These are phyloP conservation scores for Pterostichus madidus DNA, from an alignment of 2,888 invertebrate species.

Conservation along the genomic window DNA sequence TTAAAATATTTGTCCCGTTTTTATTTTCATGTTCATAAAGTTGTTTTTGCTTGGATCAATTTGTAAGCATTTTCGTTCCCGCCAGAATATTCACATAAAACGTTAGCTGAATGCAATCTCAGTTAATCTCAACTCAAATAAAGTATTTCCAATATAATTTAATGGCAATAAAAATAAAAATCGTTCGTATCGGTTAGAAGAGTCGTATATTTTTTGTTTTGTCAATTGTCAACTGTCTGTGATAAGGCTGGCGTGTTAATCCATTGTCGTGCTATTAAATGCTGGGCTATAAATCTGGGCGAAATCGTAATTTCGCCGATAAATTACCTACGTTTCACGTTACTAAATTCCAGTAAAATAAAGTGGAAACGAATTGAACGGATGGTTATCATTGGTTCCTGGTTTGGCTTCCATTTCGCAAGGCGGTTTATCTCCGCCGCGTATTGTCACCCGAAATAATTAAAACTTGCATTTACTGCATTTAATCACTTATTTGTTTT, in stretches of 20 bases:
- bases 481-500: slow-evolving; percentile 1
- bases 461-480: slow-evolving; percentile 2
- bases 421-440: background rate
- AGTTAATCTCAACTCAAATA: slow-evolving; percentile 43
- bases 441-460: slow-evolving; percentile 6
- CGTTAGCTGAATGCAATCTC: slow-evolving; percentile 31
- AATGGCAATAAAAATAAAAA: slow-evolving; percentile 54
- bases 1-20: no score
- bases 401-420: slow-evolving; percentile 6
- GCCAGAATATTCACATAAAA: slow-evolving; percentile 13
- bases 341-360: slow-evolving; percentile 62
- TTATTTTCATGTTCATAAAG: no score
- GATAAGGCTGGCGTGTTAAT: slow-evolving; percentile 64
- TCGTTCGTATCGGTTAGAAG: slow-evolving; percentile 14
- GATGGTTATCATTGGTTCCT: slow-evolving; percentile 42
- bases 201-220: slow-evolving; percentile 62
- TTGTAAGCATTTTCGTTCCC: slow-evolving; percentile 4
- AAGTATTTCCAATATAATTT: slow-evolving; percentile 52
- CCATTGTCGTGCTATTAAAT: slow-evolving; percentile 61
- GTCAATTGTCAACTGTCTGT: slow-evolving; percentile 63
- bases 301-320: slow-evolving; percentile 64
- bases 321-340: slow-evolving; percentile 61
- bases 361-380: slow-evolving; percentile 61
- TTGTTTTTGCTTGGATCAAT: background rate
- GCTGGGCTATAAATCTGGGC: slow-evolving; percentile 57